A percentile compares a stretch with the other conserved stretches of the same genome.
Conservation (phyloP, 2,888 invertebrate genomes). For the Latheticus oryzae region DNA sequence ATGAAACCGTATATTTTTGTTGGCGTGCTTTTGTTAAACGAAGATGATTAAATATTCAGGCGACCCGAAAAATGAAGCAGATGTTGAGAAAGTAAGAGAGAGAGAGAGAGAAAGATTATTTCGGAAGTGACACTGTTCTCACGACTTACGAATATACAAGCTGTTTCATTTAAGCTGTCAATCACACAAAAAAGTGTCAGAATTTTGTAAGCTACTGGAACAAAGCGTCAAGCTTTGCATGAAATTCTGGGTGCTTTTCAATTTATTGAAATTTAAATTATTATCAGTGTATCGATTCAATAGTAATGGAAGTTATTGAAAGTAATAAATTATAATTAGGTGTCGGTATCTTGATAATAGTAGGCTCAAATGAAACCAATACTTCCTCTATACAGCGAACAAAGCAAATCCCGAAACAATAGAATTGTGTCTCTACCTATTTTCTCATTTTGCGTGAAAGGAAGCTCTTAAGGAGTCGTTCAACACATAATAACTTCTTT, state of each 20-base stretch:
- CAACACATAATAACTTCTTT: too few species aligned
- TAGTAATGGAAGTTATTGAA: constrained; percentile 13
- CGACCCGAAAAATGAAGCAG: too few species aligned
- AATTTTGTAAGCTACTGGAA: too few species aligned
- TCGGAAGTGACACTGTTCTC: too few species aligned
- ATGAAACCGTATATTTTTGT: neutral
- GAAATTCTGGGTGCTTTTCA: neutral
- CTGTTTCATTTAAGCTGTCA: too few species aligned
- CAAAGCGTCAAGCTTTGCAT: too few species aligned
- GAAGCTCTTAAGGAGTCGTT: too few species aligned
- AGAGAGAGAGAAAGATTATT: too few species aligned
- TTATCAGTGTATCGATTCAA: neutral
- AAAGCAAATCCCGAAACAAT: constrained; percentile 7
- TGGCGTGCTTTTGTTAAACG: neutral
- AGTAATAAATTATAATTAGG: constrained; percentile 16
- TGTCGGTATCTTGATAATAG: constrained; percentile 12
- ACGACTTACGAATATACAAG: too few species aligned
- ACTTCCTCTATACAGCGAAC: constrained; percentile 14
- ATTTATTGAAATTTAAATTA: neutral
- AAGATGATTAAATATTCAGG: constrained; percentile 5
- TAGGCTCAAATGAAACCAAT: constrained; percentile 11
- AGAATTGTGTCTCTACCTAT: neutral
- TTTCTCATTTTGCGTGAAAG: too few species aligned
- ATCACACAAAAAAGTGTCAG: too few species aligned
- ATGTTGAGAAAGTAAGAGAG: too few species aligned